Evolutionary conservation across 2,797 vertebrate genomes (phyloP).

Genomic region (Coluber constrictor): DNA sequence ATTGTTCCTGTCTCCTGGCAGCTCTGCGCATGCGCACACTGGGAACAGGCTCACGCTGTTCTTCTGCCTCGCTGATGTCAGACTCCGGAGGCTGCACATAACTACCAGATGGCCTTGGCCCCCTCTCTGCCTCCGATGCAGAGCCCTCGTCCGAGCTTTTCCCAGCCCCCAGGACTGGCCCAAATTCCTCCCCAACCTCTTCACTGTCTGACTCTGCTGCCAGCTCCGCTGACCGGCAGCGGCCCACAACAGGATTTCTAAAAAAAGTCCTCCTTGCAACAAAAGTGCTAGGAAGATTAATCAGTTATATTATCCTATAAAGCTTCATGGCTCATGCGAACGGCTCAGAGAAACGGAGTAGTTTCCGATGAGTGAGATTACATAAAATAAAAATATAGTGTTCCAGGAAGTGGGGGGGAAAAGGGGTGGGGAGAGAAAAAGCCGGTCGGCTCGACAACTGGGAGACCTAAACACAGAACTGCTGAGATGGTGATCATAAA

Average conservation of each 20-base stretch:
- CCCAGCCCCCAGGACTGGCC: too few species aligned
- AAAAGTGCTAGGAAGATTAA: not conserved
- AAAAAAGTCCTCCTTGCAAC: not conserved
- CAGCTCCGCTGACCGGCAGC: too few species aligned
- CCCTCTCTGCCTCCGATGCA: too few species aligned
- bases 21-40: too few species aligned
- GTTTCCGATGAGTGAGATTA: not conserved
- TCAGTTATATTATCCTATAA: not conserved
- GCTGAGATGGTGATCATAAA: not conserved
- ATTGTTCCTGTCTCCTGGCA: too few species aligned
- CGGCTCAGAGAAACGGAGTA: not conserved
- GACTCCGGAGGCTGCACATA: too few species aligned
- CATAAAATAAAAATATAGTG: not conserved
- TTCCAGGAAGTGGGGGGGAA: not conserved
- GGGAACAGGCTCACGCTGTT: too few species aligned
- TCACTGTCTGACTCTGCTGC: too few species aligned
- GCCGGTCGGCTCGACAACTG: not conserved
- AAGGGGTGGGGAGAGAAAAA: not conserved
- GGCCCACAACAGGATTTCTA: not conserved
- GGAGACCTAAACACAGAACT: not conserved
- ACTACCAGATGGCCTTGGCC: too few species aligned
- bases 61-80: too few species aligned
- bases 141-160: too few species aligned
- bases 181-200: too few species aligned
- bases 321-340: not conserved